Conservation (phyloP, 2,797 vertebrate species). For the Muscicapa comitata region DNA sequence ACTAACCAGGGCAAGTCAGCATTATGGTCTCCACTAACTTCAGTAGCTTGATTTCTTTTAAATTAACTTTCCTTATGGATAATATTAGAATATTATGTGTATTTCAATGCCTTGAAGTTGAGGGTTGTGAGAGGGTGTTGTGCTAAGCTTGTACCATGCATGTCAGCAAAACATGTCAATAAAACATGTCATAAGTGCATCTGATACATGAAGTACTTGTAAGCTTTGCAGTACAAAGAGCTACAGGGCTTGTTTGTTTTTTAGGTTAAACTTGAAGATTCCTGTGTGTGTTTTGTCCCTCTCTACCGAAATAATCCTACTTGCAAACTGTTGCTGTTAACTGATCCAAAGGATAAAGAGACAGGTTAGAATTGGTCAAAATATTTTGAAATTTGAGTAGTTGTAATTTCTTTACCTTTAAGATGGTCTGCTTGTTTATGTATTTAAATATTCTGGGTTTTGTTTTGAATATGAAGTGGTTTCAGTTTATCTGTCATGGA, state of each 20-base stretch:
- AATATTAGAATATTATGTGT: neutral
- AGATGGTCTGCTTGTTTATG: neutral
- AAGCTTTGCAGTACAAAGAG: neutral
- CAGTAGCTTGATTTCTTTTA: neutral
- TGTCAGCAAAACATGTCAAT: neutral
- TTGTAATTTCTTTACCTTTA: neutral
- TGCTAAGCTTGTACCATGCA: neutral
- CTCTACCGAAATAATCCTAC: slow-evolving; percentile 68
- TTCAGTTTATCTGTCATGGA: neutral
- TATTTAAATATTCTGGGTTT: neutral
- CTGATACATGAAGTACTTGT: neutral
- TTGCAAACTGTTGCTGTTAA: slow-evolving; percentile 71
- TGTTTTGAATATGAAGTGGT: neutral
- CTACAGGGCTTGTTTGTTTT: slow-evolving; percentile 55
- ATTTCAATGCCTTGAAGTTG: neutral
- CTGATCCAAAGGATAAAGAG: slow-evolving; percentile 72
- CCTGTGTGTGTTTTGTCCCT: slow-evolving; percentile 61
- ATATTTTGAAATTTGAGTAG: neutral
- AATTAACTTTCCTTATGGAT: neutral
- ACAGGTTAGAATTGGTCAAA: slow-evolving; percentile 66
- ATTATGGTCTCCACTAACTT: neutral
- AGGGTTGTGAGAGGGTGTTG: neutral
- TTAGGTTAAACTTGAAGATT: slow-evolving; percentile 72
- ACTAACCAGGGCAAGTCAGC: neutral
- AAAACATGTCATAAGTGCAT: neutral